Percentiles rank a stretch among this genome's conserved stretches.
These are phyloP conservation scores for Eolophus roseicapilla DNA, from an alignment of 2,113 vertebrate species.

Conservation along the genomic window DNA sequence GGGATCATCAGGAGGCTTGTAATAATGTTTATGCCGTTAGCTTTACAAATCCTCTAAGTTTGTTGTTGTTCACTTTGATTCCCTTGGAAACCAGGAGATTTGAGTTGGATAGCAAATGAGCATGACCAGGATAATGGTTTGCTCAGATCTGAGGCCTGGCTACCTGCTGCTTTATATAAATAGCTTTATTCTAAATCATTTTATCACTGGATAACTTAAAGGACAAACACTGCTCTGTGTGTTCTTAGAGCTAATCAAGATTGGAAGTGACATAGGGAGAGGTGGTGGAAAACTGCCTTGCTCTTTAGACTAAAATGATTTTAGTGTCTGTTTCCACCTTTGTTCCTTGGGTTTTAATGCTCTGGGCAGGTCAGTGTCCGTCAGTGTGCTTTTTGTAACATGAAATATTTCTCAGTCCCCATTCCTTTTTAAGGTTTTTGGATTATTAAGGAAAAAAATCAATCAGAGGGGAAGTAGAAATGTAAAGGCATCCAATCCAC, in stretches of 20 bases:
- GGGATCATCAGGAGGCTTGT: background rate
- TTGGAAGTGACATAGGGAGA: background rate
- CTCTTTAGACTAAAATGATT: background rate
- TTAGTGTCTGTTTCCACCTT: background rate
- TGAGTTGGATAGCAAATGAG: constrained; percentile 52
- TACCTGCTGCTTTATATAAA: constrained; percentile 61
- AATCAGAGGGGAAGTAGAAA: background rate
- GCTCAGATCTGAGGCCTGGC: constrained; percentile 68
- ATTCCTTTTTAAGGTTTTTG: background rate
- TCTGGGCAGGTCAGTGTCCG: background rate
- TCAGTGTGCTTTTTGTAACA: background rate
- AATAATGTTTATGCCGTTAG: background rate
- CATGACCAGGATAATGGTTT: constrained; percentile 64
- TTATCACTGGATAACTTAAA: background rate
- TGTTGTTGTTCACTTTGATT: constrained; percentile 18
- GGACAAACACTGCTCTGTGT: constrained; percentile 43
- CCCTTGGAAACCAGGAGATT: constrained; percentile 61
- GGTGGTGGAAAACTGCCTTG: background rate
- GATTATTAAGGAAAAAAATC: background rate
- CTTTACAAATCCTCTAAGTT: constrained; percentile 53
- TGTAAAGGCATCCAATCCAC: background rate
- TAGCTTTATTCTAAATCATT: background rate
- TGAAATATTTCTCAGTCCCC: background rate
- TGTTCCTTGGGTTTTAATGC: background rate
- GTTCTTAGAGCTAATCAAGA: background rate